Evolutionary conservation across 2,888 invertebrate genomes (phyloP), one percentile per base, ranked within the genome.

Genomic region (Caenorhabditis angaria): DNA sequence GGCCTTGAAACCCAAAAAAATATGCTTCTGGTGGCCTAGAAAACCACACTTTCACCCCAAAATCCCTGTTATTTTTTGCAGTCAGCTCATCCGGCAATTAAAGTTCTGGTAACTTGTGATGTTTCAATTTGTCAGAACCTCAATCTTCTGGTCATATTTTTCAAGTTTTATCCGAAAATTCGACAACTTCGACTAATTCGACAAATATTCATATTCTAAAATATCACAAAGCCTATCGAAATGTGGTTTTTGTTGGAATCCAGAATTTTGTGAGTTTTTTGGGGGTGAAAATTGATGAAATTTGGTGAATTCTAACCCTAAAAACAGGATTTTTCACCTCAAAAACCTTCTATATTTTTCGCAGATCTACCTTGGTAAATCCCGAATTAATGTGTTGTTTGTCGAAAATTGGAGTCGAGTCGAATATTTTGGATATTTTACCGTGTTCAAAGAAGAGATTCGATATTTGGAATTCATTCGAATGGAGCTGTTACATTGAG

Each of bases 361-460:
- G n/a, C n/a, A n/a, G n/a, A n/a, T n/a, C n/a, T n/a, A n/a, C n/a
- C n/a, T n/a, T 76, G 48, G 65, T 77, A 48, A 73, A 79, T 47
- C 76, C 76, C 12, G 76, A 79, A 58, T 57, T 79, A 27, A 75
- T 74, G 68, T 73, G 74, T 32, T 50, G 60, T 20, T 53, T 81
- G 4, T 60, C 67, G 10, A 61, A 63, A 3, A 57, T 73, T 22
- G 62, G 66, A 0, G 59, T 81, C 28, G 79, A 81, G 57, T 71
- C 77, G 5, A 74, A 77, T 28, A 60, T 79, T 0, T 62, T 77
- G 22, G 60, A 60, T 20, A 64, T 91, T 18, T 84, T 90, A 51
- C 88, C 90, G 1, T 89, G 90, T 74, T 86, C 88, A 56, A n/a
- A 90, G 90, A 80, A 85, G 91, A 65, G 91, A 91, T 87, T 89